Percentiles rank a stretch among this genome's conserved stretches.
phyloP scores from a whole-genome alignment of 2,113 vertebrate species.

The Struthio camelus region DNA sequence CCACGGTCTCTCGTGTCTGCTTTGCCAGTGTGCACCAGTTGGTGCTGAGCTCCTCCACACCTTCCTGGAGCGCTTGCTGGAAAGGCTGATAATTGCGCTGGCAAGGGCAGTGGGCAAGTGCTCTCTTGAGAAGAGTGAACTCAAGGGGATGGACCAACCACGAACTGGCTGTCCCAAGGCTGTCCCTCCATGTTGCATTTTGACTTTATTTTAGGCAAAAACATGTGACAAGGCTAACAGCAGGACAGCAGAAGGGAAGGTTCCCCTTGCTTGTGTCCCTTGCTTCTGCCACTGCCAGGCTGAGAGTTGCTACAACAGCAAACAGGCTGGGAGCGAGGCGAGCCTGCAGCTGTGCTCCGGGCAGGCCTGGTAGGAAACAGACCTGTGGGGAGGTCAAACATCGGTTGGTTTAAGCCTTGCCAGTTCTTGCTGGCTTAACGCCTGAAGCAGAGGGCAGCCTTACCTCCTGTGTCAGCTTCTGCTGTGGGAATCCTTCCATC shows the following conservation, averaged over 20 bases:
- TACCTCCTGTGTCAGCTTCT: neutral
- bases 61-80: neutral
- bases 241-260: neutral
- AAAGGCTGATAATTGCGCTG: neutral
- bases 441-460: neutral
- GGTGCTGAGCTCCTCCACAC: neutral
- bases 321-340: accelerated
- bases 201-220: slow-evolving; percentile 12
- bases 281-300: neutral
- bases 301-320: neutral
- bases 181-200: neutral
- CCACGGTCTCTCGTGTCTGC: neutral
- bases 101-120: accelerated
- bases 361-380: neutral
- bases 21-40: accelerated
- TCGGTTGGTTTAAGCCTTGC: neutral
- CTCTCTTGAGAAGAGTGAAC: accelerated
- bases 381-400: too few species aligned
- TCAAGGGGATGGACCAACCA: neutral
- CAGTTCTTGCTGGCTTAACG: neutral
- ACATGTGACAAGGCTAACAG: neutral
- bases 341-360: neutral
- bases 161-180: neutral
- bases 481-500: neutral
- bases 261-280: accelerated